Percentiles rank a stretch among this genome's conserved stretches.
Conservation (phyloP, 2,888 invertebrate genomes). For the Choreutis nemorana region DNA sequence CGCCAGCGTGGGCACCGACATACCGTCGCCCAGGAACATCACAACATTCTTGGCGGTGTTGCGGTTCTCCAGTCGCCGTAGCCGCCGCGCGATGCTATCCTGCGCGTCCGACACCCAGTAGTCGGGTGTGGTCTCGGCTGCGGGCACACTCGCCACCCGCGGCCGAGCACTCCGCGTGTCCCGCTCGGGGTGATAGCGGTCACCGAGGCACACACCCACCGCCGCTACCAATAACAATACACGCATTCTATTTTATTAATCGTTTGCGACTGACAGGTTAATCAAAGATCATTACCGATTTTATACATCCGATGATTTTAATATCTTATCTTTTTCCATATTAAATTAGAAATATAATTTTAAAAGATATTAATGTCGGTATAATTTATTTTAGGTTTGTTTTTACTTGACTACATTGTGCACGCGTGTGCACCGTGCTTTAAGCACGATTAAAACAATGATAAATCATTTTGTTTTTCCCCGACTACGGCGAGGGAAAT, state of each 20-base stretch:
- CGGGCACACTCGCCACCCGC: conserved; percentile 1
- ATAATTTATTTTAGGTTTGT: no score
- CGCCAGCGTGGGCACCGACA: conserved; percentile 74
- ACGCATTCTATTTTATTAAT: no score
- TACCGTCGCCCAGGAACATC: conserved; percentile 76
- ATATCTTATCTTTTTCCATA: no score
- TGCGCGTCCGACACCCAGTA: conserved; percentile 17
- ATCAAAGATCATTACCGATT: neutral
- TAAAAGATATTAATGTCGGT: no score
- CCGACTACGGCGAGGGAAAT: no score
- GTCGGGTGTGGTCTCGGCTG: conserved; percentile 2
- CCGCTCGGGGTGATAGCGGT: conserved; percentile 9
- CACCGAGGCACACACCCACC: no score
- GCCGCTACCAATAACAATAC: no score
- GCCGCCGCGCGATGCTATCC: conserved; percentile 25
- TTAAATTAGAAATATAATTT: no score
- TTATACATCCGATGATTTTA: neutral
- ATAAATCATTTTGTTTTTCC: no score
- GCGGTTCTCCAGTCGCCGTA: conserved; percentile 20
- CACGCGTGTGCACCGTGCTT: no score
- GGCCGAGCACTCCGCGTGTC: conserved; percentile 9
- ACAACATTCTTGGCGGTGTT: conserved; percentile 66
- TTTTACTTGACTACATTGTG: no score
- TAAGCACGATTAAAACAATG: no score
- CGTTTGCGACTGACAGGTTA: neutral